These are phyloP conservation scores for Smutsia gigantea DNA, from an alignment of 2,797 vertebrate genomes.

Conservation along the genomic window DNA sequence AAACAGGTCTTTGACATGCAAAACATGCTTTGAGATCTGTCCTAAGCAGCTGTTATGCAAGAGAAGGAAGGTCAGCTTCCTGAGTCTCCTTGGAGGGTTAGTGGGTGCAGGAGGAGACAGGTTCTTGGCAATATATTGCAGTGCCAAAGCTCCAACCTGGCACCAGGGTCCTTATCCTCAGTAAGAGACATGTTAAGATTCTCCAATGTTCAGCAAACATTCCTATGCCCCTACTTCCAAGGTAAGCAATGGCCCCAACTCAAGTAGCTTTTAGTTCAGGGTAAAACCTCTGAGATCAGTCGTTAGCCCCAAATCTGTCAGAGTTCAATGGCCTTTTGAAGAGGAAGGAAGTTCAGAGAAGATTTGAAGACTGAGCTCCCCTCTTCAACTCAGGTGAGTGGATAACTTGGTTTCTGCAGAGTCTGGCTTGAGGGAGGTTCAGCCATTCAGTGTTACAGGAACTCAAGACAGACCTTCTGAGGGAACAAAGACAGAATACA, in stretches of 20 bases:
- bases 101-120: not conserved
- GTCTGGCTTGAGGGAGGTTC: not conserved
- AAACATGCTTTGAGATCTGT: conserved; percentile 70
- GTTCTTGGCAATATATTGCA: not conserved
- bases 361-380: conserved; percentile 31
- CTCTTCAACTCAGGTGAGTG: conserved; percentile 33
- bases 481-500: conserved; percentile 42
- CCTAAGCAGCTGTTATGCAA: not conserved
- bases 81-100: not conserved
- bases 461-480: not conserved
- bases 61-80: conserved; percentile 36
- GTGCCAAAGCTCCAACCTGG: conserved; percentile 5
- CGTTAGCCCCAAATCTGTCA: conserved; percentile 4
- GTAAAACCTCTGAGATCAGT: conserved; percentile 4
- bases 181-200: conserved; percentile 16
- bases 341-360: not conserved
- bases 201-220: not conserved
- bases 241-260: conserved; percentile 3
- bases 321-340: conserved; percentile 20
- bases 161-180: conserved; percentile 19
- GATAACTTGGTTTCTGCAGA: conserved; percentile 52
- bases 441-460: conserved; percentile 31
- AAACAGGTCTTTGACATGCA: conserved; percentile 57
- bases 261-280: not conserved
- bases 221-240: not conserved